Base-by-base conservation (phyloP, 1,140 invertebrate genomes). In the Proctacanthus coquilletti region DNA sequence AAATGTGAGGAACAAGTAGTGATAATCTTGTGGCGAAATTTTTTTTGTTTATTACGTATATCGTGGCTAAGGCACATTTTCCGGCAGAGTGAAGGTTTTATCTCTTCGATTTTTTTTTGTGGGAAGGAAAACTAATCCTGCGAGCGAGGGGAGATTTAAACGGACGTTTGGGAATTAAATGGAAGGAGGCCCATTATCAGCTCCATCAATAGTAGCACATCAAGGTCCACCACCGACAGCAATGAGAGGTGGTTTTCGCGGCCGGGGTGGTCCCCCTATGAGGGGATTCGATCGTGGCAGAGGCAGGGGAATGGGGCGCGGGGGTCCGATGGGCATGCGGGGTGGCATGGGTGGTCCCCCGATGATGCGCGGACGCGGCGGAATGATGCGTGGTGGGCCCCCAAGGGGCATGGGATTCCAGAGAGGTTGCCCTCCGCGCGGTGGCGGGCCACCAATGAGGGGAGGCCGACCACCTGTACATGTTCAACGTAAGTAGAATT, bases 261-360 rank as follows among this genome's bases (percentile, higher is more conserved):
- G 55, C 9, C 53, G 55, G 10, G 55, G 55, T 17, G 54, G 54
- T 11, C 42, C 46, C 15, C 51, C 49, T 3, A 56, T 58, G 51
- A 47, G 55, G 9, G 55, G 55, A 14, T 58, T 56, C 17, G 55
- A 58, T 18, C 50, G 55, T 2, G 55, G 55, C 14, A 46, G 55
- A 29, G 55, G 55, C 18, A 45, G 55, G 27, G 55, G 52, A 18
- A 49, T 52, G 45, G 52, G 55, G 35, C 48, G 55, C 21, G 55
- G 55, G 4, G 53, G 55, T 36, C 57, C 43, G 30, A 56, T 56
- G 53, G 53, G 53, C 21, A 55, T 55, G 52, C 32, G 42, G 3
- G 42, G 37, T 13, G 34, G 36, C 11, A 32, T 42, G 37, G 41
- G 37, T 14, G 37, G 37, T 39, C 43, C 34, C 10, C 34, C 34